Conservation (phyloP, 2,113 vertebrate species). For the Oplegnathus fasciatus region DNA sequence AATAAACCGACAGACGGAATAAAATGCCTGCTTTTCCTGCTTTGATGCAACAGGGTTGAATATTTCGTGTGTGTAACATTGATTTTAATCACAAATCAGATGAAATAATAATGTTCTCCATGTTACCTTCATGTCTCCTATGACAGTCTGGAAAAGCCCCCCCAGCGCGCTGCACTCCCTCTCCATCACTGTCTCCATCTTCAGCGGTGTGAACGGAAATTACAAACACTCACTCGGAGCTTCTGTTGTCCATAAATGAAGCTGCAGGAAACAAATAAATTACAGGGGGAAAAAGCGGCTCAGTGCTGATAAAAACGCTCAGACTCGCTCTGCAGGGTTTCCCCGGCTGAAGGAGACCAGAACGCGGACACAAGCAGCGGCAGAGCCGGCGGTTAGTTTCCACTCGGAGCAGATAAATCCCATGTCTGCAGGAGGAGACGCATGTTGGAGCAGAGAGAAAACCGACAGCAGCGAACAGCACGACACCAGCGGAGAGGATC, state of each 20-base stretch:
- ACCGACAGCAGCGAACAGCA: not conserved
- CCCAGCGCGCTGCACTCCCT: slow-evolving; percentile 87
- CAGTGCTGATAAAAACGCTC: not conserved
- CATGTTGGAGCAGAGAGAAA: slow-evolving; percentile 10
- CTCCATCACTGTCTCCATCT: slow-evolving; percentile 86
- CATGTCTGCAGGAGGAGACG: slow-evolving; percentile 48
- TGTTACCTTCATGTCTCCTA: slow-evolving; percentile 86
- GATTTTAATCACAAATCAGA: not conserved
- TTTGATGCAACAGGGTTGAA: slow-evolving; percentile 11
- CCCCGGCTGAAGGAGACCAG: slow-evolving; percentile 48
- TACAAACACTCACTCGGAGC: slow-evolving; percentile 30
- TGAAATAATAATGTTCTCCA: not conserved
- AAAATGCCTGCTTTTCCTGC: not conserved
- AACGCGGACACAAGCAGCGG: slow-evolving; percentile 38
- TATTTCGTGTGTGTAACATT: rapidly evolving
- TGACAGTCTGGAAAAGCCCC: slow-evolving; percentile 85
- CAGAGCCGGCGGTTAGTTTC: slow-evolving; percentile 26
- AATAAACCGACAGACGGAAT: not conserved
- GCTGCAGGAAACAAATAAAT: not conserved
- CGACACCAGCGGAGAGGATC: not conserved
- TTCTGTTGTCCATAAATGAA: slow-evolving; percentile 43
- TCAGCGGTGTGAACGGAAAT: slow-evolving; percentile 39
- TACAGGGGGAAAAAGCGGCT: no score
- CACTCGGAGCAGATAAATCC: slow-evolving; percentile 21
- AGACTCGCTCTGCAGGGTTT: slow-evolving; percentile 32